A percentile compares a stretch with the other conserved stretches of the same genome.
These are phyloP conservation scores for Eleutherodactylus coqui DNA, from an alignment of 2,797 vertebrate genomes.

Conservation along the genomic window DNA sequence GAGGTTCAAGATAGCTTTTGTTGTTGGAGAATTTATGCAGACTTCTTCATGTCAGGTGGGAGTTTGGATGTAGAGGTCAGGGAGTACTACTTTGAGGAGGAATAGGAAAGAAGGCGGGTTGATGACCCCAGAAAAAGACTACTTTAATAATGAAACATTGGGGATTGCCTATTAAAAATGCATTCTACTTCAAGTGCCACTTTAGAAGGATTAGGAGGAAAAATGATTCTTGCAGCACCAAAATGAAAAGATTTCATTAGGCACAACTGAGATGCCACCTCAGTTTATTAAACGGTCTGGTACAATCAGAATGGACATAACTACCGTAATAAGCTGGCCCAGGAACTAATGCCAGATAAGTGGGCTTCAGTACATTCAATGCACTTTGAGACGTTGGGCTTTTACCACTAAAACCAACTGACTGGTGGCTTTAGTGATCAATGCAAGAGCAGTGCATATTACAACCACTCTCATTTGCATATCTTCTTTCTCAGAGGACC, in stretches of 20 bases:
- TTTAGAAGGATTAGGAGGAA: conserved; percentile 41
- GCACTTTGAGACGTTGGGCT: not conserved
- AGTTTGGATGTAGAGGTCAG: conserved; percentile 44
- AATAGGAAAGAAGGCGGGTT: conserved; percentile 4
- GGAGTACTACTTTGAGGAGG: not conserved
- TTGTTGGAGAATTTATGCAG: conserved; percentile 55
- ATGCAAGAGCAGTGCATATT: too few species aligned
- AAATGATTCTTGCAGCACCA: not conserved
- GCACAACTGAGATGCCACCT: too few species aligned
- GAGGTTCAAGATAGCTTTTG: conserved; percentile 57
- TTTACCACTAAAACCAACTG: not conserved
- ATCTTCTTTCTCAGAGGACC: too few species aligned
- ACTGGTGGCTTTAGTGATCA: not conserved
- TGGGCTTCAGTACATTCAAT: not conserved
- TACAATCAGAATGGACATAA: not conserved
- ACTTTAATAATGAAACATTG: conserved; percentile 28
- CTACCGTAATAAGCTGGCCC: too few species aligned
- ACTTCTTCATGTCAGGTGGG: conserved; percentile 48
- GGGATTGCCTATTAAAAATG: conserved; percentile 47
- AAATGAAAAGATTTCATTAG: not conserved
- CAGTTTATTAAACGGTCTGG: not conserved
- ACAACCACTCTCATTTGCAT: too few species aligned
- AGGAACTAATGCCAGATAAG: too few species aligned
- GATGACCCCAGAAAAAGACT: conserved; percentile 32
- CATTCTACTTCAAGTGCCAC: conserved; percentile 39